Base-by-base conservation (phyloP, 2,113 vertebrate genomes). In the Heteronetta atricapilla region DNA sequence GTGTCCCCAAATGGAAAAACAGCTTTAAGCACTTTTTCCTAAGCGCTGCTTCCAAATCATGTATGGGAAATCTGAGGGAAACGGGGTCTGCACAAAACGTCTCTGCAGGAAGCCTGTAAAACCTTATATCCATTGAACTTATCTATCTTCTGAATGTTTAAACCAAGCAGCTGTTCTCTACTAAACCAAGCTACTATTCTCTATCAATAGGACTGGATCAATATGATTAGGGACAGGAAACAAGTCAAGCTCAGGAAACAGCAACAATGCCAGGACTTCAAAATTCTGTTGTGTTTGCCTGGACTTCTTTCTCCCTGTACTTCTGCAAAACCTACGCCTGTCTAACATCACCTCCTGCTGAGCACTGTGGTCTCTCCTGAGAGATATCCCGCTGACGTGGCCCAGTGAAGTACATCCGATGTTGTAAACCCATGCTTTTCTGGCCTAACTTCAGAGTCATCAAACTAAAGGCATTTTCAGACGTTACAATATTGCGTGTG, bases 1-100 rank as follows among this genome's bases (percentile, higher is more conserved):
- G 80, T 22, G 33, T 82, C 74, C 69, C 89, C 83, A 92, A 55
- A 90, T 63, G 88, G 94, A 90, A 92, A 88, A 92, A 81, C 33
- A 72, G 50, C 44, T 9, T 63, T 86, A 29, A 48, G 46, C 20
- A 21, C 46, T 21, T 48, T 48, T 48, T 48, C 31, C 58, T 68
- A 74, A 90, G 18, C 33, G 74, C 38, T 58, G 14, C 50, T 94
- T 88, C 67, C 40, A 85, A 63, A 38, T 77, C 55, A 26, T n/a
- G 26, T 15, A 7, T 17, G 5, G 31, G 46, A 34, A 62, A 23
- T 66, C 34, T 28, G 52, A 44, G 40, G n/a, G 69, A 58, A 83
- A 40, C 18, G 31, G 8, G 68, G 33, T 29, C 36, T 89, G 78
- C 52, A 36, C 46, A 55, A 17, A 12, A 52, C 38, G 22, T 62